Evolutionary conservation across 1,140 invertebrate genomes (phyloP), one percentile per base, ranked within the genome.

Genomic region (Lineus longissimus): DNA sequence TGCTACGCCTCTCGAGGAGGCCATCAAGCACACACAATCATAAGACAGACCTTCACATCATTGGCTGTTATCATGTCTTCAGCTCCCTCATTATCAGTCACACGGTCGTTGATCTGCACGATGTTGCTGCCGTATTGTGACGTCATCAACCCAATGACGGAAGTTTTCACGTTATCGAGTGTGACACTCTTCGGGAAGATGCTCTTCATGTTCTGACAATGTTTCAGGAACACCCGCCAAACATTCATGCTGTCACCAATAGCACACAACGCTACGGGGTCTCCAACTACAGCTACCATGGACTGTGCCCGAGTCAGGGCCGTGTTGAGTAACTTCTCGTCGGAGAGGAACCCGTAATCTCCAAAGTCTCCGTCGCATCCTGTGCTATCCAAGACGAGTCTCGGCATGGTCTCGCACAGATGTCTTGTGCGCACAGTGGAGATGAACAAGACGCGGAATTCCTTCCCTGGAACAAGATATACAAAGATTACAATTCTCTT

Each of bases 291-390:
- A 1, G 89, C 91, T 0, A 95, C 90, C 45, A 93, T 75, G 67
- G 89, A 91, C 76, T 92, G 90, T 0, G 92, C 91, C 62, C 92
- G 80, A 0, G 92, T 94, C 9, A 95, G 87, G 0, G 92, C 92
- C 0, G 92, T 93, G 73, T 93, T 94, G 0, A 94, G 73, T 1
- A 94, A 81, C 70, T 91, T 89, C 0, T 88, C 86, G 81, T 93
- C 91, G 0, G 90, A 92, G 4, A 94, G 74, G 74, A 94, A 93
- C 0, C 91, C 91, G 73, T 90, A 91, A 72, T 92, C 89, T 30
- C 87, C 84, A 41, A 88, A 85, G 41, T 89, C 86, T 61, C 74
- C 82, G 61, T 75, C 70, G 62, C 62, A 63, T 33, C 72, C 73
- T 13, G 65, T 62, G 25, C 19, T 40, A 15, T 61, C 55, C 51